Base-by-base conservation (phyloP, 2,113 vertebrate genomes). In the Myiozetetes cayanensis region DNA sequence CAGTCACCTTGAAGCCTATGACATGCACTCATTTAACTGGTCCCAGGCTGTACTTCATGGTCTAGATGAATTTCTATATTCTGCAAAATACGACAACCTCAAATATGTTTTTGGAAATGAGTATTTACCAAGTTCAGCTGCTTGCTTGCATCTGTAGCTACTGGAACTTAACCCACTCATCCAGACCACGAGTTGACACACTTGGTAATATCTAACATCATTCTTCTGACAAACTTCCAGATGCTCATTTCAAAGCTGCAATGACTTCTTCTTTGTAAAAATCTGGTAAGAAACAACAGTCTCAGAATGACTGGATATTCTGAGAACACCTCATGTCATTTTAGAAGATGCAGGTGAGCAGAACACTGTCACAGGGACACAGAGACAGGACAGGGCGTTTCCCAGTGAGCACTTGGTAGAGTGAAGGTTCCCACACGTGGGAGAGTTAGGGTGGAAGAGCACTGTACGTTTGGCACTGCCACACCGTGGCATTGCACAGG, bases 371-470 rank as follows among this genome's bases (percentile, higher is more conserved):
- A 46, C 14, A 39, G 46, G 46, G 9, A 47, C 1, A 22, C 4
- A 80, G 30, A 76, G 49, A 56, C 1, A 52, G 73, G 44, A 70
- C n/a, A 21, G 15, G 0, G 1, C 7, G 6, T 24, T 61, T 70
- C 8, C 52, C 39, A 55, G 44, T 1, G 10, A 84, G 31, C 31
- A 37, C 35, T 20, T 22, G 31, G 43, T 10, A 58, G 20, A 28
- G 24, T 1, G 2, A 9, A 79, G 77, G n/a, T 28, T 61, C 13
- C 31, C 4, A 7, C 2, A 2, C 8, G 15, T 3, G 37, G 39
- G 43, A 47, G 25, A 25, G 25, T 58, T 21, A 31, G 10, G 6
- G 31, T 37, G 43, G 41, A 35, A 63, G 16, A 47, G 30, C 74
- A 77, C 2, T 59, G 35, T 50, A 70, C 14, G 14, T 19, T 53